A percentile compares a stretch with the other conserved stretches of the same genome.
phyloP scores from a whole-genome alignment of 2,113 vertebrate genomes.

The Arothron firmamentum region DNA sequence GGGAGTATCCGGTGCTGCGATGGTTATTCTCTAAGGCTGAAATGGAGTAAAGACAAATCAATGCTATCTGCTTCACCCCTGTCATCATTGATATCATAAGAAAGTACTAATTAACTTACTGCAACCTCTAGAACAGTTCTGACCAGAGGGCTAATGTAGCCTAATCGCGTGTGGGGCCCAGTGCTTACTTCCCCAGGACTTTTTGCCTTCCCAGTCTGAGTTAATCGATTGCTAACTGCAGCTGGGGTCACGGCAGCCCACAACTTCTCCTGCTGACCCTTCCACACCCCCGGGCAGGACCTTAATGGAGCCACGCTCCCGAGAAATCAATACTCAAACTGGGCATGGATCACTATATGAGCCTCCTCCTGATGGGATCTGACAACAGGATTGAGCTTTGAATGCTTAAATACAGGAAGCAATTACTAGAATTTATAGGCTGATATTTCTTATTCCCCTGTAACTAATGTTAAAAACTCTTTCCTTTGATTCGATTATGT shows the following conservation, averaged over 20 bases:
- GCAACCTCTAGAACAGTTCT: conserved; percentile 79
- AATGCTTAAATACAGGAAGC: conserved; percentile 75
- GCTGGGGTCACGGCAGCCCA: conserved; percentile 85
- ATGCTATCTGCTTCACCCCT: conserved; percentile 72
- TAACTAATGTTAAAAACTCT: too few relatives aligned
- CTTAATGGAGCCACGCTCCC: conserved; percentile 92
- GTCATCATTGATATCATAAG: conserved; percentile 78
- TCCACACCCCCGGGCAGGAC: conserved; percentile 81
- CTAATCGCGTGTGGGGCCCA: conserved; percentile 81
- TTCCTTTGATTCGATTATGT: conserved; percentile 9
- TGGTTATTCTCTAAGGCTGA: conserved; percentile 63
- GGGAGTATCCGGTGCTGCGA: conserved; percentile 44
- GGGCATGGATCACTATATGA: conserved; percentile 87
- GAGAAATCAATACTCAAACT: conserved; percentile 95
- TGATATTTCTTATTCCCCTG: neutral
- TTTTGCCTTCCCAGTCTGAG: conserved; percentile 77
- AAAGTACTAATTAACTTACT: conserved; percentile 82
- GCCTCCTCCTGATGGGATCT: conserved; percentile 76
- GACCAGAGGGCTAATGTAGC: conserved; percentile 85
- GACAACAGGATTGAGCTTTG: conserved; percentile 80
- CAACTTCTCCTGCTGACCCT: conserved; percentile 86
- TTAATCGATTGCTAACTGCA: conserved; percentile 95
- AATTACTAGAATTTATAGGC: conserved; percentile 22
- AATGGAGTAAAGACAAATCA: conserved; percentile 76
- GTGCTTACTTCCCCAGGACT: conserved; percentile 86